Conservation (phyloP, 2,113 vertebrate genomes). For the Elephantulus edwardii region DNA sequence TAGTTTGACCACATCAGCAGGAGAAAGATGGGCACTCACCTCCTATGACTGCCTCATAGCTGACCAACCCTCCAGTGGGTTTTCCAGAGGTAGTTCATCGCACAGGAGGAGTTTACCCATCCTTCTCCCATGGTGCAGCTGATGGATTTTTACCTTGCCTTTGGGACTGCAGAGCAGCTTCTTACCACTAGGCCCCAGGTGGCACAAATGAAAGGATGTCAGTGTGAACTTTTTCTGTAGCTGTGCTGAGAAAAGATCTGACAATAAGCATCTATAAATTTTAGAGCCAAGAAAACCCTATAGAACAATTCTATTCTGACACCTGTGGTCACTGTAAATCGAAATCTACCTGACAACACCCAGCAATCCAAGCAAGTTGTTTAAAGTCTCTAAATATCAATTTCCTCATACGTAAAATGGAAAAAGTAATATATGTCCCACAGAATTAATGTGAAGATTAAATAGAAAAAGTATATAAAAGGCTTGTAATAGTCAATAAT, state of each 20-base stretch:
- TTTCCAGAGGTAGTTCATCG: too few relatives aligned
- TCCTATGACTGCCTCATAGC: too few relatives aligned
- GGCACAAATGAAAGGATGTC: too few relatives aligned
- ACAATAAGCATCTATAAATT: background rate
- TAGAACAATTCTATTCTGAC: background rate
- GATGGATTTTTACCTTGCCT: too few relatives aligned
- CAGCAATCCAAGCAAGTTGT: background rate
- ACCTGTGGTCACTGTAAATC: background rate
- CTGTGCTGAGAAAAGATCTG: background rate
- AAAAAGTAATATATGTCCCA: background rate
- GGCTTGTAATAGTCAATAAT: background rate
- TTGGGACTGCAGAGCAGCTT: too few relatives aligned
- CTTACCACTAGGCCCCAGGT: too few relatives aligned
- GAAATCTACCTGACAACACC: background rate
- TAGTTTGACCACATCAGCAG: too few relatives aligned
- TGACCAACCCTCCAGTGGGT: too few relatives aligned
- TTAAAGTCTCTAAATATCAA: background rate
- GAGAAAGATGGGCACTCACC: too few relatives aligned
- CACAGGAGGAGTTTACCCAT: too few relatives aligned
- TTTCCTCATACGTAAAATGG: conserved; percentile 15
- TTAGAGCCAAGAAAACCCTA: background rate
- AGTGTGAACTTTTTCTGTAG: background rate
- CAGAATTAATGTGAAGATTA: background rate
- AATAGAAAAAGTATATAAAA: background rate
- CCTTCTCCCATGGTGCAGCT: too few relatives aligned